Evolutionary conservation across 2,888 invertebrate genomes (phyloP).

Genomic region (Cryptocheilus praepositus): DNA sequence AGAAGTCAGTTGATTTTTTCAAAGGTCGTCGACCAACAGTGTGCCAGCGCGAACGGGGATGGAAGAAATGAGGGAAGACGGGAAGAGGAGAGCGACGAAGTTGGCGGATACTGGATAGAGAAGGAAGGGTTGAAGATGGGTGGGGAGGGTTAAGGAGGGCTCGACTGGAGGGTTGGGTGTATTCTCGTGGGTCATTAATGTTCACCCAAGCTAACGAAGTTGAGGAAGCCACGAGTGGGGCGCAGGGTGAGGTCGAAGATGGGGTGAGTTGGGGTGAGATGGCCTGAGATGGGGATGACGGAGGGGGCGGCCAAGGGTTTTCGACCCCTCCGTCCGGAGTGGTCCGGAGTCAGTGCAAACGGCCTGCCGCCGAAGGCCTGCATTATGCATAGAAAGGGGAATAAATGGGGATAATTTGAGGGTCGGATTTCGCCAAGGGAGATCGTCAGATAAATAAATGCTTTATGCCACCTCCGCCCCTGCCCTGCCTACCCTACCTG

Average conservation of each 20-base stretch:
- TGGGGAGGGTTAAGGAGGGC: conserved; percentile 4
- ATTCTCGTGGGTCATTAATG: conserved; percentile 67
- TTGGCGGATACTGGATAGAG: conserved; percentile 2
- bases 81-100: neutral
- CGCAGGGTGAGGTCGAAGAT: conserved; percentile 4
- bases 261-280: no score
- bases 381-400: conserved; percentile 60
- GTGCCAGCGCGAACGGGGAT: conserved; percentile 3
- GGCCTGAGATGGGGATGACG: no score
- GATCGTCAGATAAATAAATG: neutral
- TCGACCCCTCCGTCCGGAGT: conserved; percentile 19
- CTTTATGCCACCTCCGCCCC: neutral
- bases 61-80: neutral
- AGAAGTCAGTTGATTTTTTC: conserved; percentile 23
- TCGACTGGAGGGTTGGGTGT: conserved; percentile 44
- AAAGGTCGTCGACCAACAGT: conserved; percentile 21
- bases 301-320: conserved; percentile 35
- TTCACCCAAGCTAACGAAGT: conserved; percentile 62
- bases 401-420: conserved; percentile 60
- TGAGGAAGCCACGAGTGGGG: conserved; percentile 42
- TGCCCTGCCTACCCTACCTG: neutral
- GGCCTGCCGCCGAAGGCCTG: conserved; percentile 38
- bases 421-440: conserved; percentile 13
- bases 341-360: neutral
- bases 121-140: conserved; percentile 12